phyloP scores from a whole-genome alignment of 2,113 vertebrate genomes.

The Hassar affinis region DNA sequence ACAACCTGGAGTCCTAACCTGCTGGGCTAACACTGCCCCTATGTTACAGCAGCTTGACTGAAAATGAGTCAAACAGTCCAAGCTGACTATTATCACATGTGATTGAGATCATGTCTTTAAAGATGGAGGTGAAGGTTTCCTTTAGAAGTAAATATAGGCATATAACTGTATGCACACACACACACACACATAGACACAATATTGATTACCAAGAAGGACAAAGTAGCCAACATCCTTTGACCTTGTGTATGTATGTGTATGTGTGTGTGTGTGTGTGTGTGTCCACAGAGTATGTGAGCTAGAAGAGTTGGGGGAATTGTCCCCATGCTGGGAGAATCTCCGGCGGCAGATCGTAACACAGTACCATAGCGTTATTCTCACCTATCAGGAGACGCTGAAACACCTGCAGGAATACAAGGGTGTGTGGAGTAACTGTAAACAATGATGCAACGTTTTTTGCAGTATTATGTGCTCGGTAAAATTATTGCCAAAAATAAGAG shows the following conservation, averaged over 20 bases:
- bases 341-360: conserved; percentile 92
- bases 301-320: conserved; percentile 92
- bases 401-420: conserved; percentile 93
- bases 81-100: background rate
- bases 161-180: background rate
- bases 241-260: conserved; percentile 1
- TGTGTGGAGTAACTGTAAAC: conserved; percentile 54
- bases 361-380: conserved; percentile 89
- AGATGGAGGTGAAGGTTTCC: background rate
- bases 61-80: no score
- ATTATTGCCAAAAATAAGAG: background rate
- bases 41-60: no score
- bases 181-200: conserved; percentile 8
- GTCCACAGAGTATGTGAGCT: conserved; percentile 84
- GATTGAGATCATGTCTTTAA: background rate
- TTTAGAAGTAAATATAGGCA: background rate
- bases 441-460: background rate
- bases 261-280: conserved; percentile 22
- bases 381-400: conserved; percentile 89
- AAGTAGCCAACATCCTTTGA: background rate
- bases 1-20: no score
- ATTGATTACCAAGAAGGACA: background rate
- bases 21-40: no score
- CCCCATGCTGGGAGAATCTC: conserved; percentile 95
- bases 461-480: background rate